Percentiles rank a stretch among this genome's conserved stretches.
phyloP scores from a whole-genome alignment of 2,113 vertebrate species.

The Misgurnus anguillicaudatus region DNA sequence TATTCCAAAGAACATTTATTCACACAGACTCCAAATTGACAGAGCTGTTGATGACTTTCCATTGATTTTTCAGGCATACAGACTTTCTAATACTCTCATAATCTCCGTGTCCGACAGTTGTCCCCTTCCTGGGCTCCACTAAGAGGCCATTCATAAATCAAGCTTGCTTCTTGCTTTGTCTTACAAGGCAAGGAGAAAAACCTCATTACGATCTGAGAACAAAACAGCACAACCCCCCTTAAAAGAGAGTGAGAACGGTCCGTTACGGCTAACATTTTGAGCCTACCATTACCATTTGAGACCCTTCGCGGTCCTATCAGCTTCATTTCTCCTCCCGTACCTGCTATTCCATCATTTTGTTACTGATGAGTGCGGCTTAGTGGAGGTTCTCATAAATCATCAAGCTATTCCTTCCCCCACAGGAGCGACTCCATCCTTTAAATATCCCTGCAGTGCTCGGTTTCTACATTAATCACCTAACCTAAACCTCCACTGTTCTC shows the following conservation, averaged over 20 bases:
- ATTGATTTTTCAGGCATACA: neutral
- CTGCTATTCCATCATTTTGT: constrained; percentile 36
- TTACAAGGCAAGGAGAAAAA: constrained; percentile 76
- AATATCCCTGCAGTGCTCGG: constrained; percentile 52
- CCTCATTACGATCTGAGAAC: constrained; percentile 74
- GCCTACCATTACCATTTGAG: neutral
- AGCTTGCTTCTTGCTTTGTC: constrained; percentile 67
- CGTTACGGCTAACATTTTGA: neutral
- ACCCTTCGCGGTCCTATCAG: neutral
- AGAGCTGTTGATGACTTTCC: neutral
- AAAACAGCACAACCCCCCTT: constrained; percentile 44
- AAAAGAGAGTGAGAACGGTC: constrained; percentile 19
- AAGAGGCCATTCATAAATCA: constrained; percentile 73
- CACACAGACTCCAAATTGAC: neutral
- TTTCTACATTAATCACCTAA: constrained; percentile 67
- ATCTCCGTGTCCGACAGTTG: constrained; percentile 40
- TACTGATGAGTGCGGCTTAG: constrained; percentile 56
- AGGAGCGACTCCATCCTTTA: constrained; percentile 55
- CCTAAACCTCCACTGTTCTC: constrained; percentile 55
- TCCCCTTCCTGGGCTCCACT: constrained; percentile 63
- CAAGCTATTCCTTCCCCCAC: constrained; percentile 25
- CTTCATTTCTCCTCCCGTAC: constrained; percentile 3
- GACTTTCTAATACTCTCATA: constrained; percentile 7
- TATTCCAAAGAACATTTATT: too few relatives aligned
- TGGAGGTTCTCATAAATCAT: constrained; percentile 61